Conservation (phyloP, 1,140 invertebrate genomes). For the Mylabris phalerata region DNA sequence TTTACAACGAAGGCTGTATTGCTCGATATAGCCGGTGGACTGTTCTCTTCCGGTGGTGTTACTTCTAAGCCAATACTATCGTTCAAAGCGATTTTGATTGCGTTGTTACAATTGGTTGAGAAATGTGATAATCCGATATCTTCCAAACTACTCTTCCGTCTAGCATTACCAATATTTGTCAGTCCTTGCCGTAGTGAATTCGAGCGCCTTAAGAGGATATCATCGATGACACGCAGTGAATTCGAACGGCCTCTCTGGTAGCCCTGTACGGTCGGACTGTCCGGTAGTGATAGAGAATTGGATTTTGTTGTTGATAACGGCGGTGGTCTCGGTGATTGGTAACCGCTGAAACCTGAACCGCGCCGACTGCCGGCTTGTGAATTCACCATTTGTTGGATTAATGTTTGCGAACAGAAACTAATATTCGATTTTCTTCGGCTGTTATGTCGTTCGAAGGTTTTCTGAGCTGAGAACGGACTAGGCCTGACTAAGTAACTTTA, state of each 20-base stretch:
- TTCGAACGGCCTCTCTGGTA: slow-evolving; percentile 74
- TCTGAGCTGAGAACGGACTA: slow-evolving; percentile 86
- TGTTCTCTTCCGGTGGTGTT: slow-evolving; percentile 69
- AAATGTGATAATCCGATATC: slow-evolving; percentile 76
- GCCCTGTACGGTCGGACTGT: slow-evolving; percentile 73
- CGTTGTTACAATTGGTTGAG: slow-evolving; percentile 57
- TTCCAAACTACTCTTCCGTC: slow-evolving; percentile 74
- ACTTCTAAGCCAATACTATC: slow-evolving; percentile 77
- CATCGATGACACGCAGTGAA: slow-evolving; percentile 75
- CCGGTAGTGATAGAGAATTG: slow-evolving; percentile 79
- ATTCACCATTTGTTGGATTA: slow-evolving; percentile 59
- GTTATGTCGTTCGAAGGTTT: slow-evolving; percentile 88
- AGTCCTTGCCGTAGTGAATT: slow-evolving; percentile 77
- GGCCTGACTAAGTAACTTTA: slow-evolving; percentile 78
- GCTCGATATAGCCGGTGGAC: slow-evolving; percentile 44
- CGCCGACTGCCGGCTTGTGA: slow-evolving; percentile 45
- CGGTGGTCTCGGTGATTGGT: slow-evolving; percentile 61
- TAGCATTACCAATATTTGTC: slow-evolving; percentile 46
- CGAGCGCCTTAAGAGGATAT: slow-evolving; percentile 72
- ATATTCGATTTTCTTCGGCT: slow-evolving; percentile 85
- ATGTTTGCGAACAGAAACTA: slow-evolving; percentile 72
- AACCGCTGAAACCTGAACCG: slow-evolving; percentile 54
- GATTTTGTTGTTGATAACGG: slow-evolving; percentile 75
- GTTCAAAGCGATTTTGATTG: slow-evolving; percentile 78
- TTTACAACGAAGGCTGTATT: slow-evolving; percentile 53